A percentile compares a stretch with the other conserved stretches of the same genome.
phyloP scores from a whole-genome alignment of 2,113 vertebrate species.

The Otis tarda region DNA sequence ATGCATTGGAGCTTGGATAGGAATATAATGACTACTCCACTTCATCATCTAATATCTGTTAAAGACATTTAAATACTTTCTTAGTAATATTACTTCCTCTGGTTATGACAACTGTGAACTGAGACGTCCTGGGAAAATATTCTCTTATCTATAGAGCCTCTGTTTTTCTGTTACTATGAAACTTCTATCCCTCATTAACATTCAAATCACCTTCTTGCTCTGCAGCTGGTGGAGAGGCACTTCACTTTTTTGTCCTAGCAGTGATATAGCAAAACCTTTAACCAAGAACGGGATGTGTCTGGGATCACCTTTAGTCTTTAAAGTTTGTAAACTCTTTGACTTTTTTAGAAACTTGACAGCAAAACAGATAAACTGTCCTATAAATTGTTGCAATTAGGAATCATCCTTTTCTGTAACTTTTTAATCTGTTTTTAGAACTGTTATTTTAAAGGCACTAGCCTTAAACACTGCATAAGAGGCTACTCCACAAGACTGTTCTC shows the following conservation, averaged over 20 bases:
- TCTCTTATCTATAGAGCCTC: slow-evolving; percentile 65
- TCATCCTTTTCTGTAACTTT: neutral
- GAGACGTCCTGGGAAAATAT: slow-evolving; percentile 56
- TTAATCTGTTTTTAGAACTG: neutral
- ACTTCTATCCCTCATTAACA: slow-evolving; percentile 59
- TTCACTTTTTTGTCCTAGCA: slow-evolving; percentile 59
- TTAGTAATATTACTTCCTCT: slow-evolving; percentile 66
- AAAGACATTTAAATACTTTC: slow-evolving; percentile 68
- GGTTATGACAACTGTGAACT: slow-evolving; percentile 47
- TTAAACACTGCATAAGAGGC: neutral
- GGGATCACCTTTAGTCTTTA: slow-evolving; percentile 25
- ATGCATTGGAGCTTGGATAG: slow-evolving; percentile 16
- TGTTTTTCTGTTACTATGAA: slow-evolving; percentile 59
- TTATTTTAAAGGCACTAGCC: neutral
- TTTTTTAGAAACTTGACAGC: neutral
- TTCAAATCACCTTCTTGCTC: slow-evolving; percentile 54
- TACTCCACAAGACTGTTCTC: neutral
- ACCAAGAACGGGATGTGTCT: slow-evolving; percentile 15
- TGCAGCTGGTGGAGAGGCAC: slow-evolving; percentile 64
- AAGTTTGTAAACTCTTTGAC: slow-evolving; percentile 27
- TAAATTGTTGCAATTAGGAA: neutral
- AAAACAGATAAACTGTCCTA: neutral
- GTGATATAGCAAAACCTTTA: slow-evolving; percentile 51
- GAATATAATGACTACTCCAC: slow-evolving; percentile 60
- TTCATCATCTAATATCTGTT: slow-evolving; percentile 62